phyloP scores from a whole-genome alignment of 2,888 invertebrate species.

The Torymus tubicola region DNA sequence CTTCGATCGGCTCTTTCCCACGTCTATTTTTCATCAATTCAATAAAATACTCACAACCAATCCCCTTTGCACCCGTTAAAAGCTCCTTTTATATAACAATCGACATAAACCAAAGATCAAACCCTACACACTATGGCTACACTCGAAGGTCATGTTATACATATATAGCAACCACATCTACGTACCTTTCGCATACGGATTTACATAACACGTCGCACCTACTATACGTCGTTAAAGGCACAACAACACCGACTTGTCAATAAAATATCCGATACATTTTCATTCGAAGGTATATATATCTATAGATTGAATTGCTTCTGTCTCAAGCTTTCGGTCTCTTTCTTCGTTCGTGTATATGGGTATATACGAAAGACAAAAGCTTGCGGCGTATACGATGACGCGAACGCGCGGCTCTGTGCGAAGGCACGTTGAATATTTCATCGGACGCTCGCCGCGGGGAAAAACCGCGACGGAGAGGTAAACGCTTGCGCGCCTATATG shows the following conservation, averaged over 20 bases:
- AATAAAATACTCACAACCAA: too few relatives aligned
- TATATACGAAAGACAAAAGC: slow-evolving; percentile 62
- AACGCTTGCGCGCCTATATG: too few relatives aligned
- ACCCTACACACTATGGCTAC: too few relatives aligned
- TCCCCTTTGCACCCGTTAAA: too few relatives aligned
- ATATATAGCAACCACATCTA: too few relatives aligned
- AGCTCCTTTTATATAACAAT: too few relatives aligned
- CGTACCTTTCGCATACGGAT: not conserved
- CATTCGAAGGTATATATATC: slow-evolving; percentile 2
- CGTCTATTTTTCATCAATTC: too few relatives aligned
- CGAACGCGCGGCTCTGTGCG: slow-evolving; percentile 59
- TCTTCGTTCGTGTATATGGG: not conserved
- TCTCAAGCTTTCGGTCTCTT: slow-evolving; percentile 3
- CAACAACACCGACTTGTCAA: slow-evolving; percentile 10
- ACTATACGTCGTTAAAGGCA: not conserved
- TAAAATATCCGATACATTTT: slow-evolving; percentile 39
- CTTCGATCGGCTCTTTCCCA: too few relatives aligned
- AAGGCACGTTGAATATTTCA: slow-evolving; percentile 73
- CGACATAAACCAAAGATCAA: too few relatives aligned
- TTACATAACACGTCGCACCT: slow-evolving; percentile 26
- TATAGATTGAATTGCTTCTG: slow-evolving; percentile 12
- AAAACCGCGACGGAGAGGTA: not conserved
- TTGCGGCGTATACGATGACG: slow-evolving; percentile 64
- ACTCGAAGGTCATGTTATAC: too few relatives aligned
- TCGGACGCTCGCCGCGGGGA: slow-evolving; percentile 66